Base-by-base conservation (phyloP, 1,140 invertebrate genomes). In the Drosophila novamexicana region DNA sequence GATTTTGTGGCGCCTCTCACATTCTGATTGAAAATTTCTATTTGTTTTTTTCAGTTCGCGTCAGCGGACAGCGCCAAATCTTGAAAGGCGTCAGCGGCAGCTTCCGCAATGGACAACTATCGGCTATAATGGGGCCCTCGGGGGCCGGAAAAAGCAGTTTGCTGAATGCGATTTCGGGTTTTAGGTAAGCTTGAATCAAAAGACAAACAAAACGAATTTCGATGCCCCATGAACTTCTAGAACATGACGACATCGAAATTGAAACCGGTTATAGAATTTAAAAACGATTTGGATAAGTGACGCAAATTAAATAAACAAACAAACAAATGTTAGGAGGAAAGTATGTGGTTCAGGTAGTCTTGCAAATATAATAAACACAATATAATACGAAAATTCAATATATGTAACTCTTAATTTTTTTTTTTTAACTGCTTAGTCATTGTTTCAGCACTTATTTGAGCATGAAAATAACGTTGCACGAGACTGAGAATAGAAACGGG, bases 41-140 rank as follows among this genome's bases (percentile, higher is more conserved):
- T 49, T 49, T 68, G 39, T 44, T 64, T 49, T 58, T 75, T 74
- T 22, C 63, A 92, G 91, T 89, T 74, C 88, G 91, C 69, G 77
- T 89, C 10, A 83, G 76, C 53, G 83, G 81, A 4, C 65, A 85
- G 14, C 91, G 86, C 14, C 77, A 77, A 91, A 74, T 96, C 67
- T 91, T 97, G 7, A 95, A 96, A 92, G 94, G 94, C 56, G 94
- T 96, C 1, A 95, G 94, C 71, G 96, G 96, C 52, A 94, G 93
- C 77, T 96, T 96, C 86, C 94, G 93, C 70, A 95, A 95, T 42
- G 96, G 96, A 8, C 94, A 97, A 76, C 93, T 97, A 64, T 95
- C 96, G 7, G 96, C 96, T 22, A 97, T 97, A 76, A 97, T 97
- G 96, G 96, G 97, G 39, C 96, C 96, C 14, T 96, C 96, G 1